Evolutionary conservation across 1,140 invertebrate species (phyloP), one percentile per base, ranked within the genome.

Genomic region (Drosophila varians): DNA sequence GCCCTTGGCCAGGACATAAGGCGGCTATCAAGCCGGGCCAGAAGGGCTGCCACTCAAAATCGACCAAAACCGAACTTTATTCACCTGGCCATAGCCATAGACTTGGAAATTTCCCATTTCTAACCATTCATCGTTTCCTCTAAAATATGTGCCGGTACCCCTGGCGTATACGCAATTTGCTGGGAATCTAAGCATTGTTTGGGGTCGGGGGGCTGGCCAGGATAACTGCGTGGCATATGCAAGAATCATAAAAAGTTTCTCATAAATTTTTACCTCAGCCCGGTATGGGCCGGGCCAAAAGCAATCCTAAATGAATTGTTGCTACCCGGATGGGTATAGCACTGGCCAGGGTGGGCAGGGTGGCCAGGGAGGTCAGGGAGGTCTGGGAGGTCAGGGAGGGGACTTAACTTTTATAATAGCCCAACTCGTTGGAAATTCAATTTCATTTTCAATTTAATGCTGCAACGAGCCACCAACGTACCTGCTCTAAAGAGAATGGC

Each of bases 381-480:
- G 19, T 7, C 25, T 18, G 19, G 8, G 26, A 12, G 14, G 38
- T 9, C 5, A 28, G 28, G 25, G 14, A 16, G 4, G 9, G 31
- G 36, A 72, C 65, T 52, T 54, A 82, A 82, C 47, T 74, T 79
- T 70, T 64, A 79, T 74, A 78, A 78, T 78, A 74, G 69, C 55
- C 38, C 58, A 42, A 43, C 54, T 76, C 36, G 56, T 69, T 77
- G 68, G 56, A 87, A 86, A 86, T 87, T 86, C 80, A 86, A 86
- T 86, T 84, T 86, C 73, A 87, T 77, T 86, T 87, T 86, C 77
- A 86, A 80, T 86, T 84, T 86, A 76, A 86, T 87, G 80, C 82
- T 87, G 80, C 82, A 86, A 62, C 60, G 76, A 55, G 55, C 77
- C 60, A 82, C 66, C 38, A 43, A 66, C 57, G 60, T 62, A 72